Evolutionary conservation across 2,888 invertebrate species (phyloP).

Genomic region (Agelastica alni): DNA sequence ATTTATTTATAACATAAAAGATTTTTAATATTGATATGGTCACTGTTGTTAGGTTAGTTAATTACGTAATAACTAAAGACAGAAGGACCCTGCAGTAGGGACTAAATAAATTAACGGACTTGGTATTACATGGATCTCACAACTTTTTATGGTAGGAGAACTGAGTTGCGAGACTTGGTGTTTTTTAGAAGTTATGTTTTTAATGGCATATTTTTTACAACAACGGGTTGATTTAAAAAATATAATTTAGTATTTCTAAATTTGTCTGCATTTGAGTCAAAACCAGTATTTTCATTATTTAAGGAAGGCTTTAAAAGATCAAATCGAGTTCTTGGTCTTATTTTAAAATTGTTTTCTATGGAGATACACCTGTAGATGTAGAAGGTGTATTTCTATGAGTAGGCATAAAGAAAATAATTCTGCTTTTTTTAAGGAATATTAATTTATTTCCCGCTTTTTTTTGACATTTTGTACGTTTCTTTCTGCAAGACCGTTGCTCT

Average conservation of each 20-base stretch:
- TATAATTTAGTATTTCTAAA: neutral
- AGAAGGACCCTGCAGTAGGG: too few relatives aligned
- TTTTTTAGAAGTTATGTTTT: too few relatives aligned
- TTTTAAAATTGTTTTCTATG: conserved; percentile 17
- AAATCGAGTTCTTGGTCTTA: conserved; percentile 6
- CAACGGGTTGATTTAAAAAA: neutral
- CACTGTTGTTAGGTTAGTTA: too few relatives aligned
- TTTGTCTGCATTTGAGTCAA: too few relatives aligned
- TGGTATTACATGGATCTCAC: too few relatives aligned
- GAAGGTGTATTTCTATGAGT: conserved; percentile 20
- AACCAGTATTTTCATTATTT: neutral
- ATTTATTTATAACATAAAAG: too few relatives aligned
- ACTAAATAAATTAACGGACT: too few relatives aligned
- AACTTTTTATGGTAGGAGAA: too few relatives aligned
- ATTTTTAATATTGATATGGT: too few relatives aligned
- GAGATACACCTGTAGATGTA: neutral
- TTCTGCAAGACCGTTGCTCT: conserved; percentile 34
- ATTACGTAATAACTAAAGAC: too few relatives aligned
- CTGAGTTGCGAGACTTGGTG: too few relatives aligned
- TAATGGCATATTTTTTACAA: conserved; percentile 6
- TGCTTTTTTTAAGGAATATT: neutral
- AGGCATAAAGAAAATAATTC: neutral
- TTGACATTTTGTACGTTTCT: conserved; percentile 34
- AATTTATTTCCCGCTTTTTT: conserved; percentile 8
- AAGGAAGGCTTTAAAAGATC: neutral